Base-by-base conservation (phyloP, 2,888 invertebrate species). In the Trichopria drosophilae region DNA sequence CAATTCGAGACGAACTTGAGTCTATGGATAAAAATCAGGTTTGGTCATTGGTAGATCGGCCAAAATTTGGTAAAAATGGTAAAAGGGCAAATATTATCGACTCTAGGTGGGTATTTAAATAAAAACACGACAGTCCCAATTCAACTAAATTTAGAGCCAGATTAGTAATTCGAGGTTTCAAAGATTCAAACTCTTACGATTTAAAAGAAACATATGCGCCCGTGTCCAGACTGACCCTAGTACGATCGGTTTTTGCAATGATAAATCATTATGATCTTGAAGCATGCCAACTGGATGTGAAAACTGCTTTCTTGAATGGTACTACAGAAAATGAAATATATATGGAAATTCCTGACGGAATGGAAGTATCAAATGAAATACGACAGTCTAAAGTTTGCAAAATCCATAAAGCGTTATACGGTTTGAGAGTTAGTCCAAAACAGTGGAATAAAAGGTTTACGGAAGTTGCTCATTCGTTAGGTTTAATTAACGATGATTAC, bases 231-330 rank as follows among this genome's bases (percentile, higher is more conserved):
- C 13, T 49, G 23, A 12, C 42, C n/a, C 15, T 55, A 7, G 32
- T 52, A 7, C 24, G 57, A 47, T n/a, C 52, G 2, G 31, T 46
- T 1, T 20, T 52, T 16, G 36, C 47, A 1, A 44, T 50, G 5
- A 46, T 47, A 1, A 55, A 50, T 16, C 35, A 37, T 23, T 18
- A 37, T 12, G 26, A 54, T 31, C 16, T 46, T 19, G 20, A 37
- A 1, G 35, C 32, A 1, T 22, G 19, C 29, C 49, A 49, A 45
- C 22, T 49, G 13, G 53, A 53, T 22, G 56, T 56, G 10, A 56
- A 53, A 34, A 61, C 57, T 19, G 63, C 62, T 4, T 64, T 63
- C 34, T 31, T 63, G 7, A 55, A 62, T 34, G 60, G 58, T 24
- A 37, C 23, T 3, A 9, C 47, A 18, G 39, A 51, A 9, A 42